phyloP scores from a whole-genome alignment of 2,888 invertebrate species.

The Molanna angustata region DNA sequence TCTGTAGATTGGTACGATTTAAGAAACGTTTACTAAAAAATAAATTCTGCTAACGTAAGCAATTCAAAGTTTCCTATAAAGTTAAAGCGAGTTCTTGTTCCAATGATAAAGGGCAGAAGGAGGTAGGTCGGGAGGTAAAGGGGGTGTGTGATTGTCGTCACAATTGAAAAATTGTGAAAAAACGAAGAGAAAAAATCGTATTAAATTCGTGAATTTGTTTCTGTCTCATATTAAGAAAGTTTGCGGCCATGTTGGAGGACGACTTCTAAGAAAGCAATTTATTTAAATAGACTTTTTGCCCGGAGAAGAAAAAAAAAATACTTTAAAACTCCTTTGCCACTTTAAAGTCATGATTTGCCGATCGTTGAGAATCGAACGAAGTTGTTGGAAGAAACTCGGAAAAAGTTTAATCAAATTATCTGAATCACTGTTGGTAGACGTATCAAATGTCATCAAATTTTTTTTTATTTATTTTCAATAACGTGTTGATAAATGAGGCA shows the following conservation, averaged over 20 bases:
- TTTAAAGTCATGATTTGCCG: conserved; percentile 14
- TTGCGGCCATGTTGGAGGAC: conserved; percentile 13
- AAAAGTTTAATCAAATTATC: no score
- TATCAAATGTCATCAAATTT: no score
- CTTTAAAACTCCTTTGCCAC: conserved; percentile 15
- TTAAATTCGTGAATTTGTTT: conserved; percentile 23
- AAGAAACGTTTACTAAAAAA: conserved; percentile 22
- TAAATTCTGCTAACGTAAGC: conserved; percentile 22
- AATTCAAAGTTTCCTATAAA: conserved; percentile 18
- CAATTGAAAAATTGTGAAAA: conserved; percentile 21
- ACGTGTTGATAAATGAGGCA: no score
- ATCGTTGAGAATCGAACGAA: no score
- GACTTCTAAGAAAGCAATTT: conserved; percentile 10
- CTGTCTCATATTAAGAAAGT: conserved; percentile 26
- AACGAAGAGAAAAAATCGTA: conserved; percentile 15
- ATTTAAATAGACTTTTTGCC: conserved; percentile 17
- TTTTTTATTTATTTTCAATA: no score
- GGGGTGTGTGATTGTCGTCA: conserved; percentile 16
- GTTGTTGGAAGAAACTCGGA: no score
- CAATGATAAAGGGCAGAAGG: conserved; percentile 4
- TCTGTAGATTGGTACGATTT: conserved; percentile 10
- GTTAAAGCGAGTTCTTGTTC: conserved; percentile 16
- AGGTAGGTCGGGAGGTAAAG: neutral
- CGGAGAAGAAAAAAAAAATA: no score
- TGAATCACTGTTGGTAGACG: no score